A percentile compares a stretch with the other conserved stretches of the same genome.
Evolutionary conservation across 2,113 vertebrate genomes (phyloP).

Genomic region (Corapipo altera): DNA sequence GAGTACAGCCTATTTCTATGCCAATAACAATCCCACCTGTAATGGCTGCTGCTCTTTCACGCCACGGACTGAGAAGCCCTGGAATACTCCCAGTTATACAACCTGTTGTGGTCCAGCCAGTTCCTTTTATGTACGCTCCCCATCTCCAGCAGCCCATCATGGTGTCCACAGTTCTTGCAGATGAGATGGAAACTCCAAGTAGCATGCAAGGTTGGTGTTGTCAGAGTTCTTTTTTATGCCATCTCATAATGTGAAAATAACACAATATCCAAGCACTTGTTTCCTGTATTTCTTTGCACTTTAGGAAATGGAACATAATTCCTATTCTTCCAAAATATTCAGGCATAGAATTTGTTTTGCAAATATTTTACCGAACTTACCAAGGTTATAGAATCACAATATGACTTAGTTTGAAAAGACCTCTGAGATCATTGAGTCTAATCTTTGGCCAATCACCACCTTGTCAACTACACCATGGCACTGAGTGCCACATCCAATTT

Average conservation of each 20-base stretch:
- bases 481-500: background rate
- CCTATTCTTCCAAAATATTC: background rate
- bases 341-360: background rate
- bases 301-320: background rate
- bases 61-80: conserved; percentile 76
- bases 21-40: conserved; percentile 81
- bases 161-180: conserved; percentile 80
- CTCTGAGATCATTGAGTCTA: background rate
- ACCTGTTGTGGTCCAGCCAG: conserved; percentile 86
- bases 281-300: background rate
- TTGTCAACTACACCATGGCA: background rate
- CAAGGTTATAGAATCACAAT: background rate
- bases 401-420: background rate
- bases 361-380: background rate
- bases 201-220: conserved; percentile 80
- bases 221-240: background rate
- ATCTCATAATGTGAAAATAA: background rate
- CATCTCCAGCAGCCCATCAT: conserved; percentile 88
- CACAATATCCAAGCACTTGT: background rate
- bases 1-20: conserved; percentile 75
- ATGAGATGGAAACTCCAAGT: conserved; percentile 79
- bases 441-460: background rate
- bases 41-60: conserved; percentile 81
- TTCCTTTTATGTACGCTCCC: conserved; percentile 88
- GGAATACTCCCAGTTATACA: conserved; percentile 89